These are phyloP conservation scores for Xiphophorus birchmanni DNA, from an alignment of 2,797 vertebrate genomes.

Conservation along the genomic window DNA sequence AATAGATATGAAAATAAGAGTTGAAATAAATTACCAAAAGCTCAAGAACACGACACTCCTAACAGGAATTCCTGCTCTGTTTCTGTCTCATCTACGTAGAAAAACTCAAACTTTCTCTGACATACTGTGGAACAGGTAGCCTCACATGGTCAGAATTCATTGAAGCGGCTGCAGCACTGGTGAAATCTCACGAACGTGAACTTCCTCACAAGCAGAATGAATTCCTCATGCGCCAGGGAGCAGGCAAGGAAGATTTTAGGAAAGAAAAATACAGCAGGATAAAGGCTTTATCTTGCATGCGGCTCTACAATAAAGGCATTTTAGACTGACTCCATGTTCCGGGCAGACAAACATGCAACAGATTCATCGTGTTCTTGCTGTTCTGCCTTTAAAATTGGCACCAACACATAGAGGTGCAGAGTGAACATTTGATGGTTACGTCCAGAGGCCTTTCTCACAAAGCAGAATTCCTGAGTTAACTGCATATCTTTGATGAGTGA, in stretches of 20 bases:
- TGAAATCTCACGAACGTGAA: neutral
- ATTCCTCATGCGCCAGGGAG: neutral
- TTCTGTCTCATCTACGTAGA: neutral
- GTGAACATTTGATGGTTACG: constrained; percentile 5
- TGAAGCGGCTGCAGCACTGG: neutral
- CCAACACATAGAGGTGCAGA: neutral
- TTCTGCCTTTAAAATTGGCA: neutral
- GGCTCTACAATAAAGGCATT: constrained; percentile 3
- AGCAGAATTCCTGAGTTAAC: constrained; percentile 34
- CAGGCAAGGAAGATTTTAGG: neutral
- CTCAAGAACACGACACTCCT: neutral
- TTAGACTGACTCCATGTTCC: neutral
- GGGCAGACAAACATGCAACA: neutral
- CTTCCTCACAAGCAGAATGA: neutral
- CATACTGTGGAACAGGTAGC: neutral
- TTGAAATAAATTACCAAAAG: neutral
- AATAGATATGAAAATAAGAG: neutral
- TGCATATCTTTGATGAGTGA: constrained; percentile 37
- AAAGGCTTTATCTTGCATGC: neutral
- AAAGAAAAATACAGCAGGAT: neutral
- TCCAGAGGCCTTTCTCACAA: constrained; percentile 8
- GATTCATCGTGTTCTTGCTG: neutral
- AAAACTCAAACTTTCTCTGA: neutral
- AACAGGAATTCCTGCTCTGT: neutral
- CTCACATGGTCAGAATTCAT: neutral